Conservation (phyloP, 1,140 invertebrate genomes). For the Zaprionus davidi region DNA sequence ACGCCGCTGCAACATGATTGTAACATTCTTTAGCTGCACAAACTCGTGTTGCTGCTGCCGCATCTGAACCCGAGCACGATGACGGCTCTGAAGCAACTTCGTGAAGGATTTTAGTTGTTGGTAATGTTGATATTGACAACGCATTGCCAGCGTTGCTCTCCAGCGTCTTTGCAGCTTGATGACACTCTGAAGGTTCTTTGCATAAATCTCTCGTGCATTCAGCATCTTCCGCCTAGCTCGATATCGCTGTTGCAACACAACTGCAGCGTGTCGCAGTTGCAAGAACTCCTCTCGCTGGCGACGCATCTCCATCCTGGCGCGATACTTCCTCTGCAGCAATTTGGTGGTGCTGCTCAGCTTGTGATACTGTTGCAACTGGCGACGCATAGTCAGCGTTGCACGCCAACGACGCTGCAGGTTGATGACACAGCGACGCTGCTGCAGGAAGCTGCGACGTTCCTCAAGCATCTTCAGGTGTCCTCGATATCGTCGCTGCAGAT, state of each 20-base stretch:
- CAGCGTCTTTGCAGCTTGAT: conserved; percentile 46
- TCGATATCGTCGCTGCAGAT: conserved; percentile 84
- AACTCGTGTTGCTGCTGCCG: conserved; percentile 33
- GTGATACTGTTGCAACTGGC: conserved; percentile 5
- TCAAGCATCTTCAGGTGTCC: conserved; percentile 44
- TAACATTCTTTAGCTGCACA: conserved; percentile 39
- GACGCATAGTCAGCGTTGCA: conserved; percentile 34
- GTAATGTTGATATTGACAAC: conserved; percentile 25
- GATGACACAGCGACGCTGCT: conserved; percentile 29
- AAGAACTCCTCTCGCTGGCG: conserved; percentile 28
- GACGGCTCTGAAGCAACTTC: conserved; percentile 30
- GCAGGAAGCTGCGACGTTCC: conserved; percentile 56
- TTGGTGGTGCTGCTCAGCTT: conserved; percentile 22
- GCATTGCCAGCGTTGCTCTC: conserved; percentile 39
- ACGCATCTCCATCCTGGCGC: conserved; percentile 21
- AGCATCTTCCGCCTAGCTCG: conserved; percentile 41
- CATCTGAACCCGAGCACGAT: conserved; percentile 29
- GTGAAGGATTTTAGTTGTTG: conserved; percentile 23
- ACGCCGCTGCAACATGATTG: conserved; percentile 58
- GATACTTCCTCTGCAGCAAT: conserved; percentile 34
- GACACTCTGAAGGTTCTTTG: conserved; percentile 24
- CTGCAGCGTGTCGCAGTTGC: conserved; percentile 36
- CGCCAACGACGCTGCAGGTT: conserved; percentile 49
- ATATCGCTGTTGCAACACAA: conserved; percentile 61
- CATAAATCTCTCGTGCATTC: conserved; percentile 49